Base-by-base conservation (phyloP, 2,797 vertebrate genomes). In the Amblyraja radiata region DNA sequence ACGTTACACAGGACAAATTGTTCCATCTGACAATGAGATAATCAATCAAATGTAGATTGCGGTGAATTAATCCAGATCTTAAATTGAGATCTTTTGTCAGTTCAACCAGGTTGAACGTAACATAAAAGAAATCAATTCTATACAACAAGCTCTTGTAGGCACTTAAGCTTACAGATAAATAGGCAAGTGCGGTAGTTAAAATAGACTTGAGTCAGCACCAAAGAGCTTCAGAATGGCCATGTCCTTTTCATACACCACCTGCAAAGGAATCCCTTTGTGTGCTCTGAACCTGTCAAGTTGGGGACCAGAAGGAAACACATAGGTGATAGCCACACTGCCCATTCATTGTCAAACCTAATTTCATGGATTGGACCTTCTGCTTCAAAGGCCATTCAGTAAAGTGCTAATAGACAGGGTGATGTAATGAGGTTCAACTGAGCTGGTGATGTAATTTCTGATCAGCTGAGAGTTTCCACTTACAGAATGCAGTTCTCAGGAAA, bases 401-500 rank as follows among this genome's bases (percentile, higher is more conserved):
- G 63, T 58, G 58, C 13, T 86, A 65, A 86, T 83, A 65, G 83
- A 63, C 61, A 28, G 83, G 28, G 25, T 86, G 83, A 86, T 6
- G 58, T 86, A 86, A 86, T 86, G 83, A 86, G 61, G n/a, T n/a
- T 63, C 16, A 63, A 32, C 83, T 63, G 28, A 86, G 32, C n/a
- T 63, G 32, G 13, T 6, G n/a, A 86, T 32, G 63, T 32, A 86
- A 86, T 28, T 28, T 65, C 13, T 63, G 14, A 63, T 86, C 83
- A 65, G 58, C 28, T 6, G 14, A 65, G 14, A 32, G 58, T 46
- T 32, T 65, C 32, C 46, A 86, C 28, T n/a, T 6, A 32, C 13
- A 32, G 14, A n/a, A 28, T 14, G 63, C 83, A 18, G 28, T n/a
- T 65, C 83, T 16, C n/a, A 18, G 58, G 71, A 71, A 18, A 13